These are phyloP conservation scores for Anthophora plumipes DNA, from an alignment of 2,888 invertebrate species.

Conservation along the genomic window DNA sequence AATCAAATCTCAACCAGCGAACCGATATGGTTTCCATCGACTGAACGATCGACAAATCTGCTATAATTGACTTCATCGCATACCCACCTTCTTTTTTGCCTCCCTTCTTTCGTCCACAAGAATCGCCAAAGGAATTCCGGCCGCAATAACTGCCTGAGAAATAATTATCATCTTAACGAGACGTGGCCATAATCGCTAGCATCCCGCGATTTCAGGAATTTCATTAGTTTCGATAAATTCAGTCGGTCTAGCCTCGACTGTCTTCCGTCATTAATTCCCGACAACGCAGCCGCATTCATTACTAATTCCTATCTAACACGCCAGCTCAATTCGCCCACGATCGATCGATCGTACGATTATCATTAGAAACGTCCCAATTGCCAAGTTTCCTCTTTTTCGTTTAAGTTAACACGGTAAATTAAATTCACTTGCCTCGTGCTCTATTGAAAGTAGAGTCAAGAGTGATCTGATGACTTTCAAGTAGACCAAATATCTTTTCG, in stretches of 20 bases:
- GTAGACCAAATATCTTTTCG: no score
- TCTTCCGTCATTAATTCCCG: constrained; percentile 64
- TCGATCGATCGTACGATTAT: constrained; percentile 44
- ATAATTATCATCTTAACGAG: constrained; percentile 66
- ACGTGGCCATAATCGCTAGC: constrained; percentile 52
- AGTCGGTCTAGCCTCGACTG: constrained; percentile 53
- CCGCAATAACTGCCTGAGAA: constrained; percentile 59
- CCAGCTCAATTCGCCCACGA: constrained; percentile 36
- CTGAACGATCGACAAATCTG: constrained; percentile 41
- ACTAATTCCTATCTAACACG: constrained; percentile 59
- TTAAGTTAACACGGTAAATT: not conserved
- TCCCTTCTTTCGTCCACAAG: constrained; percentile 18
- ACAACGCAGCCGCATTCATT: constrained; percentile 65
- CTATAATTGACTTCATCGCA: constrained; percentile 41
- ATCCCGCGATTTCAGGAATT: constrained; percentile 63
- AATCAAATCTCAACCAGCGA: constrained; percentile 10
- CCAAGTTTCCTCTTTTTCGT: not conserved
- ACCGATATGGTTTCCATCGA: not conserved
- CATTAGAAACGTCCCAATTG: constrained; percentile 34
- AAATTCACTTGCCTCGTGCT: not conserved
- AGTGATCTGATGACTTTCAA: no score
- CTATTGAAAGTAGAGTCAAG: not conserved
- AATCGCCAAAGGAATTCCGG: constrained; percentile 42
- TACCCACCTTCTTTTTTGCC: not conserved
- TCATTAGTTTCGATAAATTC: constrained; percentile 73